Evolutionary conservation across 2,797 vertebrate genomes (phyloP), one percentile per base, ranked within the genome.

Genomic region (Sphenodon punctatus): DNA sequence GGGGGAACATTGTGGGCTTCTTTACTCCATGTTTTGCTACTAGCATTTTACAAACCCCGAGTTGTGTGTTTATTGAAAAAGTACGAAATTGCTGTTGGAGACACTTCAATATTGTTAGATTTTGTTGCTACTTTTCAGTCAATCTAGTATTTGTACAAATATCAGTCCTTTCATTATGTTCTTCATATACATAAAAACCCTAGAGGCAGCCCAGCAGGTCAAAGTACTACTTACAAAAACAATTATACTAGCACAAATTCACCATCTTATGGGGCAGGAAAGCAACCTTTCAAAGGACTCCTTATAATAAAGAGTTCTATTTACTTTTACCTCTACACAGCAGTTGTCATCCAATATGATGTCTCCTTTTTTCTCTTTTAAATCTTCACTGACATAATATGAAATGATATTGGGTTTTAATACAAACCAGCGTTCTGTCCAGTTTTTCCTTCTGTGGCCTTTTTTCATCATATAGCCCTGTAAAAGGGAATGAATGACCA

Each of bases 391-490:
- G 12, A 97, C 95, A 10, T 98, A 99, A 88, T 99, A 99, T 34
- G 97, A 98, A 82, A 99, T 97, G 67, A 93, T 84, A 89, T 88
- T 96, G 43, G 97, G 98, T 82, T 97, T 97, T 66, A 99, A 96
- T 67, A 98, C 93, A 94, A 99, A 99, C 99, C 98, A 99, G 55
- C 98, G 97, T 91, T 99, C 99, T 0, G 97, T 99, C 98, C 99
- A 99, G 67, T 99, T 99, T 96, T 99, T 99, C 95, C 98, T 96
- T 93, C 94, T 98, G 91, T 99, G 98, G 16, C 99, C 98, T 88
- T 99, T 99, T 92, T 99, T 99, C 97, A 98, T 94, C 97, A 99
- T 96, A 85, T 98, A 99, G 77, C 98, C 98, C 98, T 99, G 91
- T 30, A 85, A 89, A 86, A 93, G 61, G 88, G 59, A 69, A 91